Evolutionary conservation across 2,113 vertebrate genomes (phyloP).

Genomic region (Cairina moschata): DNA sequence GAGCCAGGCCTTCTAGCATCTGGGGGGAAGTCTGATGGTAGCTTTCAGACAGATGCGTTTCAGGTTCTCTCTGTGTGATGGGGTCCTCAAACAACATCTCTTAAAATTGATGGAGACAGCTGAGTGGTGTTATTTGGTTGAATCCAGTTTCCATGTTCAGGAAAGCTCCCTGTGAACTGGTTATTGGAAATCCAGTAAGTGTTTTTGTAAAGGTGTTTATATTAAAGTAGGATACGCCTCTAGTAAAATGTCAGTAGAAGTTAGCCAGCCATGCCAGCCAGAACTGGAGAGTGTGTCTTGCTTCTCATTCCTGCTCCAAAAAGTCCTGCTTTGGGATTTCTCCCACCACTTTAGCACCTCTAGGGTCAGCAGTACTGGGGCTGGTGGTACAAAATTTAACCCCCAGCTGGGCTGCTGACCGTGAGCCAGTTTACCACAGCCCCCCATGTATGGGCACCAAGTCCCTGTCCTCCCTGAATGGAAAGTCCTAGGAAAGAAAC

Average conservation of each 20-base stretch:
- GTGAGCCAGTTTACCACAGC: not conserved
- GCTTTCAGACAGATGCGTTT: not conserved
- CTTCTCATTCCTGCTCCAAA: not conserved
- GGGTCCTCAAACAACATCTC: not conserved
- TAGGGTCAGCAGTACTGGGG: not conserved
- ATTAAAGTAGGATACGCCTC: not conserved
- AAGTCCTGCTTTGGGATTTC: not conserved
- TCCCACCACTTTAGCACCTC: not conserved
- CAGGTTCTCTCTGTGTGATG: not conserved
- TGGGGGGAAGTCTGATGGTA: not conserved
- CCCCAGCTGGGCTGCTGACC: not conserved
- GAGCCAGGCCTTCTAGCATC: not conserved
- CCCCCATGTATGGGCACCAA: accelerated
- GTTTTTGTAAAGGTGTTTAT: not conserved
- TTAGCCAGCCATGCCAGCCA: not conserved
- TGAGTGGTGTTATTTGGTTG: not conserved
- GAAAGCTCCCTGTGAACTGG: not conserved
- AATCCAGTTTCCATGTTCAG: not conserved
- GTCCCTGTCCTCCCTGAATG: not conserved
- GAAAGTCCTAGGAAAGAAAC: not conserved
- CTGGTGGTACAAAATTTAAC: not conserved
- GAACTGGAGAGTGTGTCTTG: not conserved
- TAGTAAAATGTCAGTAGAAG: not conserved
- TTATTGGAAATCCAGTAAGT: not conserved
- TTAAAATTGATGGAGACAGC: not conserved